Evolutionary conservation across 2,797 vertebrate species (phyloP), one percentile per base, ranked within the genome.

Genomic region (Falco peregrinus): DNA sequence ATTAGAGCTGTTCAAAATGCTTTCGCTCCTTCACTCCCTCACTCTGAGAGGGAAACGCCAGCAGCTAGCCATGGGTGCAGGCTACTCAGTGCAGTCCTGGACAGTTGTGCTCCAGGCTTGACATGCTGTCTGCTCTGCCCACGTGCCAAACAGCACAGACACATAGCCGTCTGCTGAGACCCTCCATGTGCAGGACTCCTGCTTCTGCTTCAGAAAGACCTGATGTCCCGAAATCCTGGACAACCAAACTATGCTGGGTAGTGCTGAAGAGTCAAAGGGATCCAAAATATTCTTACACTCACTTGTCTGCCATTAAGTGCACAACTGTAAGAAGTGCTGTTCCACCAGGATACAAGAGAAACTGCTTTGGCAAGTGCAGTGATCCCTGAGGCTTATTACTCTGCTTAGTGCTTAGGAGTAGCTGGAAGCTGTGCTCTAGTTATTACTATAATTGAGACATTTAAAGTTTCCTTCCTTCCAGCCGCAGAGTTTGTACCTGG

Each of bases 391-490:
- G 54, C 9, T 77, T 73, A 21, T 50, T 77, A 64, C 16, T 35
- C 50, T 84, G 50, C 33, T 51, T 57, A 59, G 28, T 19, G 60
- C 60, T 45, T 45, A 35, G 56, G 80, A 64, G 67, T 24, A 65
- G 77, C 57, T 85, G 61, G 47, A 54, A 79, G 73, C 53, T 75
- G 47, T 56, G 63, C 29, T 61, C 10, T 45, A 53, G 41, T 56
- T 65, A 33, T 76, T 65, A 25, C 7, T 60, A 18, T 70, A 71
- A 89, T 70, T 9, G 24, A 78, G 25, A 61, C 61, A 43, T 75
- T 83, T 86, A n/a, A 86, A 47, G 48, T 83, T 91, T 45, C 35
- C 63, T 75, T 79, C 71, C 37, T 60, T 51, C 75, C 81, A 75
- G 37, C 26, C 41, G 18, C 26, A 56, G 15, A 20, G 37, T 65